Evolutionary conservation across 2,797 vertebrate species (phyloP).

Genomic region (Phalanger gymnotis): DNA sequence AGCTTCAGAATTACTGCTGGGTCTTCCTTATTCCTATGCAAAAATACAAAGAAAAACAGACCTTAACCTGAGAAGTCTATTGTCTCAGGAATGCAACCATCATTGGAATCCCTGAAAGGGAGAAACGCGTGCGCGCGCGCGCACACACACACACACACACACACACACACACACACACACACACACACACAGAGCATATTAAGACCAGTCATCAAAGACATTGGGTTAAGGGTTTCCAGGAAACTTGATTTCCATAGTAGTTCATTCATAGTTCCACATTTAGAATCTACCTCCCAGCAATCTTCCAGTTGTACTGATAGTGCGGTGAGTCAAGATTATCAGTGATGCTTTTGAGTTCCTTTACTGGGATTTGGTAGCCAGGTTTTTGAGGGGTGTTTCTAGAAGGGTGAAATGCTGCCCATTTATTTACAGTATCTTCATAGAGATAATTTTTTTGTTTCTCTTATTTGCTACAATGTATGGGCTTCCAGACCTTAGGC

Average conservation of each 20-base stretch:
- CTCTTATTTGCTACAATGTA: background rate
- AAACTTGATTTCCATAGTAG: background rate
- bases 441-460: background rate
- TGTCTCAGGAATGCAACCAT: background rate
- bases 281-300: background rate
- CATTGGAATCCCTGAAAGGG: no score
- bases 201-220: background rate
- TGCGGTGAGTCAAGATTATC: background rate
- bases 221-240: background rate
- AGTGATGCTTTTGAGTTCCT: background rate
- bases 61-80: background rate
- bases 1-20: background rate
- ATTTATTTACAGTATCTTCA: background rate
- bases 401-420: background rate
- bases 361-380: background rate
- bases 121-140: no score
- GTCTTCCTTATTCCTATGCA: background rate
- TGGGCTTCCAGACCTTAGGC: background rate
- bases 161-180: background rate
- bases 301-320: background rate
- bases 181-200: background rate
- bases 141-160: no score
- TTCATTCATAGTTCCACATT: background rate
- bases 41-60: background rate
- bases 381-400: background rate